Conservation (phyloP, 64 coral and sea anemone genomes). For the Cladopsammia gracilis region DNA sequence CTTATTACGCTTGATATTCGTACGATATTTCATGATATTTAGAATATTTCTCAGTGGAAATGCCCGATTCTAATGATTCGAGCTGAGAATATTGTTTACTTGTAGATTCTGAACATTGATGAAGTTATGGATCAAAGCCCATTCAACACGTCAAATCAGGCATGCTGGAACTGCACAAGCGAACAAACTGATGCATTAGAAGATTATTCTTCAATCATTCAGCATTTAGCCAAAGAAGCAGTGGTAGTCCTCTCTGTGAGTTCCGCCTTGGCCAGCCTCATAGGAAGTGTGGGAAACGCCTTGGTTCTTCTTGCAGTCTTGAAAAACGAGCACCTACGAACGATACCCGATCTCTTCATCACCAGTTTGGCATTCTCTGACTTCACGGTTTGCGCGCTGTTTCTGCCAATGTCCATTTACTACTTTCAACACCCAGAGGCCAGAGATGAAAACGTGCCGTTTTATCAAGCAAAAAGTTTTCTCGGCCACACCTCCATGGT, state of each 20-base stretch:
- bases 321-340: conserved; percentile 5
- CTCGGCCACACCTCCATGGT: conserved; percentile 25
- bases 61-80: too few species aligned
- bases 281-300: background rate
- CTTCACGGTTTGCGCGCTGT: background rate
- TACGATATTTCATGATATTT: too few species aligned
- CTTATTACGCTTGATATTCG: too few species aligned
- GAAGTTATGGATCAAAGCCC: background rate
- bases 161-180: conserved; percentile 19
- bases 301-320: conserved; percentile 11
- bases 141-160: background rate
- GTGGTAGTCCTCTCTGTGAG: background rate
- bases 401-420: conserved; percentile 1
- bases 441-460: background rate
- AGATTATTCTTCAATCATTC: background rate
- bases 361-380: conserved; percentile 37
- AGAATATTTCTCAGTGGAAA: too few species aligned
- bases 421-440: background rate
- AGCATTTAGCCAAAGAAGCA: background rate
- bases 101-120: background rate
- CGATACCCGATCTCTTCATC: conserved; percentile 41
- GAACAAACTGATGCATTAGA: background rate
- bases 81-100: background rate
- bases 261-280: background rate
- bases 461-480: background rate